Evolutionary conservation across 2,888 invertebrate species (phyloP), one percentile per base, ranked within the genome.

Genomic region (Gonocerus acuteangulatus): DNA sequence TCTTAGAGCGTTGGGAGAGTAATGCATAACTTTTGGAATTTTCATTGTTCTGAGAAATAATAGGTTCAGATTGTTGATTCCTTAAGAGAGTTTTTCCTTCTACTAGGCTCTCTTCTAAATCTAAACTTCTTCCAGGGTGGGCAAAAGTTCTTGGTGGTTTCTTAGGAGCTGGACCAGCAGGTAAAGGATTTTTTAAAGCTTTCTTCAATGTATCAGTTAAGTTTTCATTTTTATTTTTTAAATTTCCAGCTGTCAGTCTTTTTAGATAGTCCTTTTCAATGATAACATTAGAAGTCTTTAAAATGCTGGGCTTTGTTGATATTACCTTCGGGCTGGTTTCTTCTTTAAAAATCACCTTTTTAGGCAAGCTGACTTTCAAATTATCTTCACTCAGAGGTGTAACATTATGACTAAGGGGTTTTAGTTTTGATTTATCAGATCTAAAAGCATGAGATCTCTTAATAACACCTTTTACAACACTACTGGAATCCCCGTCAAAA

Each of bases 131-230:
- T 44, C 54, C 57, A 45, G 11, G 27, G 61, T 63, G 64, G 56
- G 59, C 62, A 68, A 85, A 84, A 1, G 80, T 81, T 65, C 87
- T 73, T 0, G 87, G 88, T 1, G 88, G 87, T 71, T 88, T 87
- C 69, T 83, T 82, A 0, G 87, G 88, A 0, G 87, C 85, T 3
- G 86, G 86, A 0, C 86, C 86, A 2, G 73, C 65, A 0, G 87
- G 87, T 49, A 87, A 70, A 0, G 86, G 86, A 67, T 83, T 81
- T 70, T 81, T 82, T 47, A 86, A 73, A 16, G 83, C 84, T 65
- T 80, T 80, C 70, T 82, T 83, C 34, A 86, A 73, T 1, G 83
- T 84, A 67, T 83, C 83, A 0, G 81, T 73, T 61, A 74, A 15
- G 15, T n/a, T 34, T 21, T 57, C 36, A 15, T 21, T 23, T 7